These are phyloP conservation scores for Erebia palarica DNA, from an alignment of 2,888 invertebrate genomes.

Conservation along the genomic window DNA sequence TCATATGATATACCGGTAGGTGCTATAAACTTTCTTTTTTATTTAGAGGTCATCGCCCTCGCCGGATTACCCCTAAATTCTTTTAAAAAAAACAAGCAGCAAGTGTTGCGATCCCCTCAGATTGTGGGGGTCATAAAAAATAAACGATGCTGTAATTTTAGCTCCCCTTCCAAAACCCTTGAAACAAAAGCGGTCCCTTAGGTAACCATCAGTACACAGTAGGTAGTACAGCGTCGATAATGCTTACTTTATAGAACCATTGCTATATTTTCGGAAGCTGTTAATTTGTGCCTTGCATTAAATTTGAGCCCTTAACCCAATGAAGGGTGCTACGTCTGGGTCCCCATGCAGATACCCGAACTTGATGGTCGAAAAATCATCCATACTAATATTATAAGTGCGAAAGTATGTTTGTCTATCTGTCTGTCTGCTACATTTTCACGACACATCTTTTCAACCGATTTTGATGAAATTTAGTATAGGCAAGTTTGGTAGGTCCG, in stretches of 20 bases:
- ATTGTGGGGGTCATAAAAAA: slow-evolving; percentile 40
- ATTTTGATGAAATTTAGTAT: too few relatives aligned
- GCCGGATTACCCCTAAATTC: slow-evolving; percentile 30
- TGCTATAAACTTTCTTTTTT: neutral
- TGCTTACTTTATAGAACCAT: slow-evolving; percentile 8
- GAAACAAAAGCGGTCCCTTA: slow-evolving; percentile 38
- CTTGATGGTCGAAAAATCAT: too few relatives aligned
- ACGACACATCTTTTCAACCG: too few relatives aligned
- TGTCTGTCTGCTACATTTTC: too few relatives aligned
- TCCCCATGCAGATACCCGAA: too few relatives aligned
- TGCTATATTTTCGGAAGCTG: neutral
- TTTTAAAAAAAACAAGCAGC: slow-evolving; percentile 30
- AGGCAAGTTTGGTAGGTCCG: too few relatives aligned
- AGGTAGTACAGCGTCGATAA: neutral
- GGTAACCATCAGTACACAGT: slow-evolving; percentile 22
- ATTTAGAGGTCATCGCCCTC: slow-evolving; percentile 29
- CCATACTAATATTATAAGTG: too few relatives aligned
- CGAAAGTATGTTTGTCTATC: too few relatives aligned
- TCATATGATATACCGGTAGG: neutral
- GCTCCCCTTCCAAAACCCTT: slow-evolving; percentile 50
- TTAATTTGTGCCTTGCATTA: neutral
- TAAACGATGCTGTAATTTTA: slow-evolving; percentile 43
- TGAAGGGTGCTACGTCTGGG: too few relatives aligned
- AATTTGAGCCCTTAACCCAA: neutral
- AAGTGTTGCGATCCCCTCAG: slow-evolving; percentile 36